These are phyloP conservation scores for Misgurnus mizolepis DNA, from an alignment of 2,113 vertebrate species.

Conservation along the genomic window DNA sequence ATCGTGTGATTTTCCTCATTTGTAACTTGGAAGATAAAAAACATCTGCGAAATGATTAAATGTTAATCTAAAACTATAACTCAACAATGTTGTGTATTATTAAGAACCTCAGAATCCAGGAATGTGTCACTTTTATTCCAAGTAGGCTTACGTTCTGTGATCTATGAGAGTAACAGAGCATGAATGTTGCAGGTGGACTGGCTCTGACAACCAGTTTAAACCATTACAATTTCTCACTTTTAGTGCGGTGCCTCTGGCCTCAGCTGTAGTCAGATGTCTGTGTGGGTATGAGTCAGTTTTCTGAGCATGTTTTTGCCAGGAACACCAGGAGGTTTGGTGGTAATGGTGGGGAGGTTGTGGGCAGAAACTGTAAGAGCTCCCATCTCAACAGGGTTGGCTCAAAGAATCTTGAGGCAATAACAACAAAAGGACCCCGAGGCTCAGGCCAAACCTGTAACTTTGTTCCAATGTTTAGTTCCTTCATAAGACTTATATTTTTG, in stretches of 20 bases:
- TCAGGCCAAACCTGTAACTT: too few species aligned
- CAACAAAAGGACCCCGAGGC: too few species aligned
- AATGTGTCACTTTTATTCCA: neutral
- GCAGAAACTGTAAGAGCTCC: too few species aligned
- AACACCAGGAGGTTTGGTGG: slow-evolving; percentile 30
- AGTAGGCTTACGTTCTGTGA: neutral
- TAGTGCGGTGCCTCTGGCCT: slow-evolving; percentile 32
- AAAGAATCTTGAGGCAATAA: too few species aligned
- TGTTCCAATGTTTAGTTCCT: too few species aligned
- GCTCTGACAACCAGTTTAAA: neutral
- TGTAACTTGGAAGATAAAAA: neutral
- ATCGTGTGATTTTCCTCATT: neutral
- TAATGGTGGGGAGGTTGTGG: slow-evolving; percentile 37
- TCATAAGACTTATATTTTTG: too few species aligned
- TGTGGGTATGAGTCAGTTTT: slow-evolving; percentile 40
- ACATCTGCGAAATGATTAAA: neutral
- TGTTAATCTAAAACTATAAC: neutral
- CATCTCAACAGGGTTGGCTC: too few species aligned
- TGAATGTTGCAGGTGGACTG: slow-evolving; percentile 18
- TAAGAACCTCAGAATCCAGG: neutral
- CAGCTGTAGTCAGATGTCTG: slow-evolving; percentile 39
- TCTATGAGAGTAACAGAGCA: neutral
- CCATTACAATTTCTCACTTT: slow-evolving; percentile 33
- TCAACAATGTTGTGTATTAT: neutral
- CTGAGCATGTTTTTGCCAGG: slow-evolving; percentile 23